phyloP scores from a whole-genome alignment of 2,113 vertebrate genomes.

The Brachyhypopomus gauderio region DNA sequence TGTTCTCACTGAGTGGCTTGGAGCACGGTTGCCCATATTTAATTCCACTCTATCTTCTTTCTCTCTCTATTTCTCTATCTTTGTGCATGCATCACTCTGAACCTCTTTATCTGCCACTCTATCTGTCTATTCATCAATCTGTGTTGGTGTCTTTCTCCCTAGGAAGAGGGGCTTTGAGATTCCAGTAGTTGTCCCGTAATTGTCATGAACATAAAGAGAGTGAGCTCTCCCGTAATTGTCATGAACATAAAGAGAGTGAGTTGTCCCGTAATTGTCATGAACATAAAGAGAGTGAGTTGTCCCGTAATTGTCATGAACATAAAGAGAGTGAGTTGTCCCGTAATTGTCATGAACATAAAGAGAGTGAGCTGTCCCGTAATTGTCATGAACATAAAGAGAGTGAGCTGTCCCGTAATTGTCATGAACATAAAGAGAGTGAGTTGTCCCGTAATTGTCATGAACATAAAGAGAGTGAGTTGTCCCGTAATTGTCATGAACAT shows the following conservation, averaged over 20 bases:
- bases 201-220: conserved; percentile 8
- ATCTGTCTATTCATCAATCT: not conserved
- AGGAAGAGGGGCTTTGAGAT: not conserved
- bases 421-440: conserved; percentile 9
- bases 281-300: conserved; percentile 4
- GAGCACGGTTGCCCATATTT: conserved; percentile 6
- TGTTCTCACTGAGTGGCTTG: not conserved
- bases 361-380: not conserved
- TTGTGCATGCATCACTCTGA: not conserved
- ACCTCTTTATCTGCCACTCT: not conserved
- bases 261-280: no score
- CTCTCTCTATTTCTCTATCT: not conserved
- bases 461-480: conserved; percentile 4
- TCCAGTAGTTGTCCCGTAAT: not conserved
- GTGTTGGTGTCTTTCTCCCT: not conserved
- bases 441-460: no score
- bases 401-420: not conserved
- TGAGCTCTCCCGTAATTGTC: not conserved
- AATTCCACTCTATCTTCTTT: not conserved
- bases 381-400: conserved; percentile 8
- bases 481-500: conserved; percentile 22
- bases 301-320: conserved; percentile 22
- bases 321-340: not conserved
- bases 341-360: conserved; percentile 13
- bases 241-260: conserved; percentile 9